Base-by-base conservation (phyloP, 2,113 vertebrate genomes). In the Pholis gunnellus region DNA sequence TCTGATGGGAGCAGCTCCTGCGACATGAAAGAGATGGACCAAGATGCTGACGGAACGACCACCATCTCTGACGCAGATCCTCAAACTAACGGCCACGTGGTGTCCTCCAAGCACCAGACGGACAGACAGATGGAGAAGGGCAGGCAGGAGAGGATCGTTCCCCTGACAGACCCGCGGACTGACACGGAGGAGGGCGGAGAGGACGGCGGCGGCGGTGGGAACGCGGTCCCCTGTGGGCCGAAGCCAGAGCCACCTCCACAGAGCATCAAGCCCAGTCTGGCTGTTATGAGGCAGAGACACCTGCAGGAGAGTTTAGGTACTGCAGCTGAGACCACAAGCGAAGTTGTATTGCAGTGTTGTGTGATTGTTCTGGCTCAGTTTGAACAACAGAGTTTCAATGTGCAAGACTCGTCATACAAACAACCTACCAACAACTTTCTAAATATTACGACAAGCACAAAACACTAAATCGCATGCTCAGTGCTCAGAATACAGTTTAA, bases 291-390 rank as follows among this genome's bases (percentile, higher is more conserved):
- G 59, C 95, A 95, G 92, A 89, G 92, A 87, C 95, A 94, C 67
- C 94, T 94, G 89, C 93, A 93, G 94, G 95, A 94, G 52, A 93
- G 88, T 81, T 85, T 91, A 72, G 95, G 95, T 96, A 96, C 84
- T 93, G 84, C 88, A 82, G 1, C 4, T 61, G 8, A 13, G 44
- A 92, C 81, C 88, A 48, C 68, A 75, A 6, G 17, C 10, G 3
- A 9, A 14, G 10, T 38, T 48, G 4, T n/a, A 6, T 34, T 15
- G 4, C 0, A 60, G 22, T 20, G 9, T 75, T 68, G 15, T 17
- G 1, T 15, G 2, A 40, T 71, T n/a, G 17, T 10, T 52, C 25
- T 50, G 57, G 1, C 18, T 64, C 5, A n/a, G 27, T 15, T 61
- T 74, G n/a, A 20, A 20, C 25, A 44, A 7, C 11, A 36, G 27